Percentiles rank a stretch among this genome's conserved stretches.
These are phyloP conservation scores for Liolophura sinensis DNA, from an alignment of 1,140 invertebrate genomes.

Conservation along the genomic window DNA sequence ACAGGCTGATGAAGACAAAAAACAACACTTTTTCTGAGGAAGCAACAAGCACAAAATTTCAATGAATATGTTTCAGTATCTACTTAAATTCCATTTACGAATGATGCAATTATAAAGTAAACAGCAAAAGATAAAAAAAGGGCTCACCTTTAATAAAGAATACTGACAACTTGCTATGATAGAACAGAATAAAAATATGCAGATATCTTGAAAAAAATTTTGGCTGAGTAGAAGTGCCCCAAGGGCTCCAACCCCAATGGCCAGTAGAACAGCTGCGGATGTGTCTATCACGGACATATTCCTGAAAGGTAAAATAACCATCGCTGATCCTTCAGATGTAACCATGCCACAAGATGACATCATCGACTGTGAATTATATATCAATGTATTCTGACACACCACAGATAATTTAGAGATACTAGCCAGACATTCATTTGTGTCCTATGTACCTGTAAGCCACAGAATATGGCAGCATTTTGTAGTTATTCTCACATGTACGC, in stretches of 20 bases:
- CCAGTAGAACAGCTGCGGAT: conserved; percentile 80
- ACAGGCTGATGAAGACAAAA: too few species aligned
- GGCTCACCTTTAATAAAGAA: conserved; percentile 81
- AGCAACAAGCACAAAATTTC: too few species aligned
- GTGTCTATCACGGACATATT: conserved; percentile 84
- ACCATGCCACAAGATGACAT: not conserved
- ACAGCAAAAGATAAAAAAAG: not conserved
- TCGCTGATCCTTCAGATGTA: not conserved
- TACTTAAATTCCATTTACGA: not conserved
- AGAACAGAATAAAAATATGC: conserved; percentile 93
- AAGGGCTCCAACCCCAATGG: conserved; percentile 82
- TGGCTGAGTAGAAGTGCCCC: conserved; percentile 82
- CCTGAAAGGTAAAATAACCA: conserved; percentile 51
- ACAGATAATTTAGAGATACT: too few species aligned
- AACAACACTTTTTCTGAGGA: too few species aligned
- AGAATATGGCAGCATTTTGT: too few species aligned
- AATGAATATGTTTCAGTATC: too few species aligned
- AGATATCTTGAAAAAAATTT: conserved; percentile 89
- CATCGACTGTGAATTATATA: too few species aligned
- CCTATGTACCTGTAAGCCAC: too few species aligned
- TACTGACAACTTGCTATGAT: conserved; percentile 97
- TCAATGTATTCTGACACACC: too few species aligned
- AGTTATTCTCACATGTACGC: too few species aligned
- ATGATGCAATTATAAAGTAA: not conserved
- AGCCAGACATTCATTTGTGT: too few species aligned